Percentiles rank a stretch among this genome's conserved stretches.
These are phyloP conservation scores for Brachypteracias leptosomus DNA, from an alignment of 2,113 vertebrate genomes.

Conservation along the genomic window DNA sequence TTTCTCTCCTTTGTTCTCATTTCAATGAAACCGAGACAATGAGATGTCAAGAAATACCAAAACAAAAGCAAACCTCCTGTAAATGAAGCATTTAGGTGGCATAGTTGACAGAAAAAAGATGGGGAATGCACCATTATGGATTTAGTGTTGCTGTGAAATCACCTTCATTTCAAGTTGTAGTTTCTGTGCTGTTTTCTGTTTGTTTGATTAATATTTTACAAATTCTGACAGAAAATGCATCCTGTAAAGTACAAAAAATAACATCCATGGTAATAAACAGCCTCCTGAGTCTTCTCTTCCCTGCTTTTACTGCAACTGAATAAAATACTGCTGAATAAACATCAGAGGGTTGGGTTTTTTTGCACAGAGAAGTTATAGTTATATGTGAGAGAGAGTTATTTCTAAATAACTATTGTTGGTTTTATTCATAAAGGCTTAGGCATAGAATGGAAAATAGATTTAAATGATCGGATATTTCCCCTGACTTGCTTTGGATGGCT, in stretches of 20 bases:
- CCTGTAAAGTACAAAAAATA: conserved; percentile 52
- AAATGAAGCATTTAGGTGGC: conserved; percentile 63
- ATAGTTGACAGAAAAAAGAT: conserved; percentile 45
- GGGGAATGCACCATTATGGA: conserved; percentile 22
- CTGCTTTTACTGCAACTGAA: background rate
- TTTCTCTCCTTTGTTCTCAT: conserved; percentile 55
- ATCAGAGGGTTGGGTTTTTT: background rate
- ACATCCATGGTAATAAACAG: conserved; percentile 38
- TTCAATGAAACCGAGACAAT: conserved; percentile 17
- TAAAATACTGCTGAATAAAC: conserved; percentile 12
- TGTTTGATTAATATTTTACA: conserved; percentile 71
- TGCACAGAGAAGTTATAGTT: background rate
- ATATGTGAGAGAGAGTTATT: background rate
- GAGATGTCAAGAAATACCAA: conserved; percentile 58
- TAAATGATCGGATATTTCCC: conserved; percentile 16
- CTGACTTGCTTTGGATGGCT: background rate
- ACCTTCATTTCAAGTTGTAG: conserved; percentile 46
- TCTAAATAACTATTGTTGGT: background rate
- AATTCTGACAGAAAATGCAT: conserved; percentile 56
- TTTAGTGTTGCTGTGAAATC: conserved; percentile 48
- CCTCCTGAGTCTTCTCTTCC: background rate
- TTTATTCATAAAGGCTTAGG: conserved; percentile 12
- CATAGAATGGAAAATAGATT: conserved; percentile 14
- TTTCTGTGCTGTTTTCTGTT: conserved; percentile 56
- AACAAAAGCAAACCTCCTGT: conserved; percentile 61